These are phyloP conservation scores for Pampus argenteus DNA, from an alignment of 2,797 vertebrate genomes.

Conservation along the genomic window DNA sequence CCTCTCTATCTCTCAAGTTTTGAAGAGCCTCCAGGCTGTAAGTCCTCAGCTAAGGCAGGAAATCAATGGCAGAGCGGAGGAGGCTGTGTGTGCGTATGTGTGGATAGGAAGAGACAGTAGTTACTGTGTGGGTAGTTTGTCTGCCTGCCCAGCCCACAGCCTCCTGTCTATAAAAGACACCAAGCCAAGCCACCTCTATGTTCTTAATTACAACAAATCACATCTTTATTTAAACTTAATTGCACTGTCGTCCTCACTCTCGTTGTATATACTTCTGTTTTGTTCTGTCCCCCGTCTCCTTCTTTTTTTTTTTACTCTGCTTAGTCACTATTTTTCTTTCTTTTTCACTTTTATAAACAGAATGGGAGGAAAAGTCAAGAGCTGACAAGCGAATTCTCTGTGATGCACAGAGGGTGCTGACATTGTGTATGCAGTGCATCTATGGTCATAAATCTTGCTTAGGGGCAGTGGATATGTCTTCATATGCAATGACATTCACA, in stretches of 20 bases:
- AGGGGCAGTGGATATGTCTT: conserved; percentile 3
- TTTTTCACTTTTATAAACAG: not conserved
- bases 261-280: conserved; percentile 9
- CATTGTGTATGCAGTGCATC: conserved; percentile 11
- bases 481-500: conserved; percentile 32
- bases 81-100: conserved; percentile 29
- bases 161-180: conserved; percentile 59
- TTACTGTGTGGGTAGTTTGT: conserved; percentile 67
- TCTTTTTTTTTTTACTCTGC: conserved; percentile 23
- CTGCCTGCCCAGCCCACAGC: conserved; percentile 52
- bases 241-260: conserved; percentile 32
- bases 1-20: conserved; percentile 36
- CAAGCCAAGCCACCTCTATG: conserved; percentile 44
- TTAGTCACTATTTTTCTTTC: not conserved
- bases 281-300: conserved; percentile 8
- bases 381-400: conserved; percentile 30
- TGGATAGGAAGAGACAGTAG: conserved; percentile 47
- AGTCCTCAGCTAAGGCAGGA: conserved; percentile 68
- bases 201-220: conserved; percentile 77
- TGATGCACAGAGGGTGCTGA: conserved; percentile 13
- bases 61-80: conserved; percentile 68
- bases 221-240: conserved; percentile 68
- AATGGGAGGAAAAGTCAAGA: conserved; percentile 19
- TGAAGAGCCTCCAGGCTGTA: conserved; percentile 61
- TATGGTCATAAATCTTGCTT: conserved; percentile 28